These are phyloP conservation scores for Halocynthia aurantium DNA, from an alignment of 23 tunicate species.

Conservation along the genomic window DNA sequence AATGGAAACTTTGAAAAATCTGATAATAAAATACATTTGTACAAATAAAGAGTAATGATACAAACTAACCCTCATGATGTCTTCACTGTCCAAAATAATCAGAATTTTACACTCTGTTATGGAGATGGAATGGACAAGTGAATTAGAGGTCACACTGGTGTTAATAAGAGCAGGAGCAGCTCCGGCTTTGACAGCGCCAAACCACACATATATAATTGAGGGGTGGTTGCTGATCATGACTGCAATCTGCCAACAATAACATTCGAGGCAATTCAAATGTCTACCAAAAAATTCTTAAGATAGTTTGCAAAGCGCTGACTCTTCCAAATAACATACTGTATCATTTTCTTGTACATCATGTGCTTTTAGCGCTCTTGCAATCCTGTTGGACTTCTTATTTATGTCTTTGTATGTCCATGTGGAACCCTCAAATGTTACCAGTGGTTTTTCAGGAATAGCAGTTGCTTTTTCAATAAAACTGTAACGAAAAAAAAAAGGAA, in stretches of 20 bases:
- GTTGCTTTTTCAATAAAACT: slow-evolving; percentile 49
- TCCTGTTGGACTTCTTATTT: slow-evolving; percentile 36
- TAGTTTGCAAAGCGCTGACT: too few relatives aligned
- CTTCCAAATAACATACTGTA: slow-evolving; percentile 26
- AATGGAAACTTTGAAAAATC: background rate
- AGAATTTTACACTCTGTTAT: slow-evolving; percentile 14
- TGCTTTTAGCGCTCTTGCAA: slow-evolving; percentile 41
- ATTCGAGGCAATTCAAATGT: background rate
- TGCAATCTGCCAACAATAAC: background rate
- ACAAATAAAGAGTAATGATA: background rate
- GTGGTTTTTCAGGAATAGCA: slow-evolving; percentile 19
- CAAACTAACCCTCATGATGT: slow-evolving; percentile 9
- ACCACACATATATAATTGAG: background rate
- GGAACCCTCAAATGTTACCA: slow-evolving; percentile 43
- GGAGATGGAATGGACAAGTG: slow-evolving; percentile 1
- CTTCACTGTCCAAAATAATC: background rate
- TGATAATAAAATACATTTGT: background rate
- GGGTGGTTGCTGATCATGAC: slow-evolving; percentile 22
- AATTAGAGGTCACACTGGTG: background rate
- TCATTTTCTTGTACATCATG: slow-evolving; percentile 29
- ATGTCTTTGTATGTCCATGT: slow-evolving; percentile 42
- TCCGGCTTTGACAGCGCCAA: slow-evolving; percentile 9
- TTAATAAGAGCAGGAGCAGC: slow-evolving; percentile 18
- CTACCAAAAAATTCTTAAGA: background rate
- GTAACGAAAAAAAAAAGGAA: background rate